phyloP scores from a whole-genome alignment of 2,888 invertebrate genomes.

The Acholoe squamosa region DNA sequence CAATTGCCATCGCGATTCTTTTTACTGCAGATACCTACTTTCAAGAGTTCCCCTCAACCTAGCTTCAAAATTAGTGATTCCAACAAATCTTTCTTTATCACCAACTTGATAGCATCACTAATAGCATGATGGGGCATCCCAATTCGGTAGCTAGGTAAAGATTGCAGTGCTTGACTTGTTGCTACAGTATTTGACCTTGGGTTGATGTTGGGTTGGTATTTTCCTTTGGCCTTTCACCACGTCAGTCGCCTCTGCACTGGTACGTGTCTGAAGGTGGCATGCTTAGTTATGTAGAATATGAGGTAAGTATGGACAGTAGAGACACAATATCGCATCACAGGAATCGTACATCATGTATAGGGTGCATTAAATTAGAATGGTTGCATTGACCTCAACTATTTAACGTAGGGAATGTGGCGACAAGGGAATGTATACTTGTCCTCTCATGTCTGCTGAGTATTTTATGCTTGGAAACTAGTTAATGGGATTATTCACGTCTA shows the following conservation, averaged over 20 bases:
- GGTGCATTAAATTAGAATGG: neutral
- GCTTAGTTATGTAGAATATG: neutral
- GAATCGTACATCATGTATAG: neutral
- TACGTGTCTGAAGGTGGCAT: neutral
- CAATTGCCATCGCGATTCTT: too few relatives aligned
- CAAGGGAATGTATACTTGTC: neutral
- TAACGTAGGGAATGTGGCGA: neutral
- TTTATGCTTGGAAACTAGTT: too few relatives aligned
- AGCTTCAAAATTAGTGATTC: too few relatives aligned
- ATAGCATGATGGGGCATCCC: neutral
- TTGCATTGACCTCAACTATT: neutral
- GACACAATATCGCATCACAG: neutral
- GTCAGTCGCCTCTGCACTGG: neutral
- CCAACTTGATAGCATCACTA: neutral
- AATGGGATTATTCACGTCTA: too few relatives aligned
- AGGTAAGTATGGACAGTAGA: neutral
- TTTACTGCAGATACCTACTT: too few relatives aligned
- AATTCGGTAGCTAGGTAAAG: neutral
- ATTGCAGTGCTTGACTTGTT: neutral
- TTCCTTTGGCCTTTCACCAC: neutral
- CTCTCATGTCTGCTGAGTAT: too few relatives aligned
- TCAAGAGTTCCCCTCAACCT: too few relatives aligned
- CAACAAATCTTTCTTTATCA: neutral
- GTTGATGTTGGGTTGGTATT: constrained; percentile 48
- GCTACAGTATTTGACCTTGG: neutral